Evolutionary conservation across 2,113 vertebrate species (phyloP).

Genomic region (Pelecanus crispus): DNA sequence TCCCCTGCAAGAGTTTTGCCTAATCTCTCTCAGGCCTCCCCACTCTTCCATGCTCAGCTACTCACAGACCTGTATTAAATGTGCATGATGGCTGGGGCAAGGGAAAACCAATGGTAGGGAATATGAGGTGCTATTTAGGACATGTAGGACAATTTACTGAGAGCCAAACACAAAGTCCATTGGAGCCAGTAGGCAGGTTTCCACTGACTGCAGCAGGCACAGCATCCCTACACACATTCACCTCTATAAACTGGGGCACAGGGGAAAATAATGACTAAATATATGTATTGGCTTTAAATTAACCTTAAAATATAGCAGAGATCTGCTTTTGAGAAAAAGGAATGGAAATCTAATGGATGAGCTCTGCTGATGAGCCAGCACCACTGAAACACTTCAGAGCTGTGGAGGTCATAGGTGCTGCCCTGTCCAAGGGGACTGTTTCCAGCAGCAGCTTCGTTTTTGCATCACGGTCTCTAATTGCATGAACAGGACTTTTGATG

Average conservation of each 20-base stretch:
- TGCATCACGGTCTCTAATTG: neutral
- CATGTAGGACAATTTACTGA: neutral
- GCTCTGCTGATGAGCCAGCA: neutral
- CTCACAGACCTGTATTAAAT: neutral
- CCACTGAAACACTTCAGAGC: neutral
- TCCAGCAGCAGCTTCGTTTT: neutral
- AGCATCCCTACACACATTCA: neutral
- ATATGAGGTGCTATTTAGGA: neutral
- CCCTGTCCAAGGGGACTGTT: neutral
- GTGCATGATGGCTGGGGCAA: neutral
- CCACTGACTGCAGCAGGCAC: neutral
- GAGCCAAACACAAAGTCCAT: neutral
- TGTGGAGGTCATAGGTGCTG: rapidly evolving
- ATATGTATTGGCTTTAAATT: neutral
- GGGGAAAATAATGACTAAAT: neutral
- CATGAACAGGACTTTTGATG: neutral
- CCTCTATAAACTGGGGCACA: neutral
- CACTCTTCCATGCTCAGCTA: neutral
- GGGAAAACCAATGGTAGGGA: neutral
- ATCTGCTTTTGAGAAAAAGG: neutral
- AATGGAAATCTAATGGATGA: neutral
- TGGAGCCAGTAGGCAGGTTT: neutral
- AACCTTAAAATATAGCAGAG: neutral
- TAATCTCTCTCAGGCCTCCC: neutral
- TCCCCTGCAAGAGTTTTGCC: neutral